Evolutionary conservation across 2,113 vertebrate species (phyloP), one percentile per base, ranked within the genome.

Genomic region (Pelodiscus sinensis): DNA sequence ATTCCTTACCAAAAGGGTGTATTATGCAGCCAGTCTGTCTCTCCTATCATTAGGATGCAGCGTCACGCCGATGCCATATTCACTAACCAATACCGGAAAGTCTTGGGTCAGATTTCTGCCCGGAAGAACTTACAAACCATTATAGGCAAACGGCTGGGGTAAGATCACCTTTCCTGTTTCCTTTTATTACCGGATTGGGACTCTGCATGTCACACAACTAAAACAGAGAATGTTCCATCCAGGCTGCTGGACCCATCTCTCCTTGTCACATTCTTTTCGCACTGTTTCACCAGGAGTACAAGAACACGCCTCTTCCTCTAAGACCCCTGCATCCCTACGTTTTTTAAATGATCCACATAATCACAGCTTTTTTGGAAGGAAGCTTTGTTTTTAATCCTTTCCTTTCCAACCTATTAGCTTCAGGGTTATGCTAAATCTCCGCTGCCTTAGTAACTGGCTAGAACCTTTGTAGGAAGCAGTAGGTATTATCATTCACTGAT

Each of bases 21-120:
- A 24, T 73, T 38, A 6, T 4, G 44, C 73, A 85, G 56, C 52
- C 91, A 81, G 68, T 73, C 89, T 92, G 81, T 90, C 71, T 95
- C 65, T 79, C 84, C 50, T 57, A 90, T 55, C 44, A 83, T 79
- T 75, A 99, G 99, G 97, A 97, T 94, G 54, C 98, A 97, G 83
- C 98, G 99, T 86, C 98, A 99, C 0, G 99, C 99, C 3, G 99
- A 99, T 2, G 99, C 99, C 97, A 98, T 99, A 96, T 99, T 99
- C 93, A 99, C 98, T 0, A 99, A 99, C 96, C 98, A 98, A 94
- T 99, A 99, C 97, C 98, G 99, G 88, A 99, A 99, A 87, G 98
- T 99, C 90, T 97, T 99, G 94, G 98, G 98, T 54, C 99, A 99
- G 93, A 98, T 99, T 90, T 99, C 98, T 0, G 99, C 99, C 88